Evolutionary conservation across 2,113 vertebrate species (phyloP).

Genomic region (Platysternon megacephalum): DNA sequence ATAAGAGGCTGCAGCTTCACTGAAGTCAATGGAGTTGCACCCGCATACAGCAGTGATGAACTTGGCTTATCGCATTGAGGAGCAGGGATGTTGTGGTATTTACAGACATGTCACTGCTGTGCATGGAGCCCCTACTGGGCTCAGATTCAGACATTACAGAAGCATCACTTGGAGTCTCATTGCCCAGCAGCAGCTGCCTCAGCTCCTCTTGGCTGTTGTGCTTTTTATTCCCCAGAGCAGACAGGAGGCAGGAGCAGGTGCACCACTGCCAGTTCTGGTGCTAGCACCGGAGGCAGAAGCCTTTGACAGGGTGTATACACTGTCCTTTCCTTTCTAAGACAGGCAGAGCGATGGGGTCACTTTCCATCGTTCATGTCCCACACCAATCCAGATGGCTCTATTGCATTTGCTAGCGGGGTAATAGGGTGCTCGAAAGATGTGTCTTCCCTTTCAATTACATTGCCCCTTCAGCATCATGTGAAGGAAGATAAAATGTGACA

Average conservation of each 20-base stretch:
- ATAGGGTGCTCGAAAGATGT: not conserved
- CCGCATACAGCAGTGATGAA: not conserved
- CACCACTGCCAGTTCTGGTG: conserved; percentile 16
- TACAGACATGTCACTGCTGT: not conserved
- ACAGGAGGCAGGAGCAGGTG: conserved; percentile 54
- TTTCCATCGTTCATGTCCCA: not conserved
- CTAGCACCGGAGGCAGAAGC: not conserved
- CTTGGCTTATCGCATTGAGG: not conserved
- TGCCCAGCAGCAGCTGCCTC: conserved; percentile 9
- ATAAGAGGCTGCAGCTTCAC: not conserved
- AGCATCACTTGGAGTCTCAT: not conserved
- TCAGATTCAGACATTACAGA: not conserved
- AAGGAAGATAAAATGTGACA: conserved; percentile 41
- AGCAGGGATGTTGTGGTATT: not conserved
- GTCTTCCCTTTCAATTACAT: conserved; percentile 23
- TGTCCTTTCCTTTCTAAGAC: not conserved
- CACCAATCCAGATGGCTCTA: not conserved
- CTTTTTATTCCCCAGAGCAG: not conserved
- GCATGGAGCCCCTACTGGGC: not conserved
- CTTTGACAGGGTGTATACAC: not conserved
- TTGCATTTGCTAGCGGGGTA: not conserved
- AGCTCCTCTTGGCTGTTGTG: not conserved
- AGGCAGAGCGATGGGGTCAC: not conserved
- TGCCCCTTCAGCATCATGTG: not conserved
- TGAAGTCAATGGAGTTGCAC: not conserved